These are phyloP conservation scores for Manis pentadactyla DNA, from an alignment of 2,797 vertebrate genomes.

Conservation along the genomic window DNA sequence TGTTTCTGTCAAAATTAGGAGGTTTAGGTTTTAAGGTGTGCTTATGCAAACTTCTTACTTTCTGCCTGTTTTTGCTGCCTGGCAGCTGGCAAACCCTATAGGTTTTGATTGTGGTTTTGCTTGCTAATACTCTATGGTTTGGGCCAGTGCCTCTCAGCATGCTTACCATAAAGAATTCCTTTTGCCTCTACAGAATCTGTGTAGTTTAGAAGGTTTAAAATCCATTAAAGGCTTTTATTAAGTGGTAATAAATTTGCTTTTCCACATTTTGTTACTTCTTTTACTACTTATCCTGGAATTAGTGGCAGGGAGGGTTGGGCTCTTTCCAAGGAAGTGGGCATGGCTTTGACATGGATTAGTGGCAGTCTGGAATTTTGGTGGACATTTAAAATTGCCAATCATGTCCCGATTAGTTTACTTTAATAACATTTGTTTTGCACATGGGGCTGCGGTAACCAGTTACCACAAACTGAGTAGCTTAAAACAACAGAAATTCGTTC, in stretches of 20 bases:
- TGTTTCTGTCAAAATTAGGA: conserved; percentile 19
- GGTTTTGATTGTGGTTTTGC: background rate
- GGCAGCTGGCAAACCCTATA: background rate
- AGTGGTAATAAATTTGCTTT: background rate
- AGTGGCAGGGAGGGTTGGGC: background rate
- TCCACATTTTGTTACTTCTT: background rate
- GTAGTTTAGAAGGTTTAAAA: background rate
- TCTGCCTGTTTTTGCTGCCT: background rate
- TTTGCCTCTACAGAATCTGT: background rate
- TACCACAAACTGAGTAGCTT: background rate
- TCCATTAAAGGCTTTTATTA: background rate
- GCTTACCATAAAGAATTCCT: background rate
- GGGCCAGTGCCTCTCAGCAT: background rate
- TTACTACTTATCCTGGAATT: background rate
- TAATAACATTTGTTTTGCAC: background rate
- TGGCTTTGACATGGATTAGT: background rate
- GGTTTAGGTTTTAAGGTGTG: background rate
- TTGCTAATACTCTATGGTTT: background rate
- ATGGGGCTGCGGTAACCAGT: background rate
- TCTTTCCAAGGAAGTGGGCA: background rate
- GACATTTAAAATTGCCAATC: background rate
- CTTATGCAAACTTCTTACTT: conserved; percentile 15
- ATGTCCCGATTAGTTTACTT: background rate
- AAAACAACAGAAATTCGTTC: background rate
- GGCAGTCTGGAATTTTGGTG: background rate